These are phyloP conservation scores for Podarcis cretensis DNA, from an alignment of 2,113 vertebrate genomes.

Conservation along the genomic window DNA sequence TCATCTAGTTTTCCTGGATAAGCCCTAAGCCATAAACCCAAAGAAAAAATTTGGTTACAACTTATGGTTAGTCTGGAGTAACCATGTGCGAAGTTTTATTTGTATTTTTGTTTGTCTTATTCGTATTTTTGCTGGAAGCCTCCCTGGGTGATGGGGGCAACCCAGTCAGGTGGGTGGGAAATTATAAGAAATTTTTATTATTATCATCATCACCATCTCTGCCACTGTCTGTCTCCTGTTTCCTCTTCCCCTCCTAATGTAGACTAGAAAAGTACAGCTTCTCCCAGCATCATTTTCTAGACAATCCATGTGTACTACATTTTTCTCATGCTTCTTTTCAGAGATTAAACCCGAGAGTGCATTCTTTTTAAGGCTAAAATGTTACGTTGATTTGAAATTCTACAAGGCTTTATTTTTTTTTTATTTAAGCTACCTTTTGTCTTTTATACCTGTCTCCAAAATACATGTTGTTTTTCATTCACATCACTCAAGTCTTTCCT, in stretches of 20 bases:
- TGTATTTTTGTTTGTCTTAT: too few relatives aligned
- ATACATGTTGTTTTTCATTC: constrained; percentile 11
- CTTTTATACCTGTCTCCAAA: constrained; percentile 36
- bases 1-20: too few relatives aligned
- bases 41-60: too few relatives aligned
- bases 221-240: neutral
- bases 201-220: too few relatives aligned
- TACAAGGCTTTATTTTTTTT: neutral
- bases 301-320: neutral
- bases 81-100: neutral
- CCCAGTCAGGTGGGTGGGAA: too few relatives aligned
- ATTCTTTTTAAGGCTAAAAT: neutral
- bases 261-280: neutral
- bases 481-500: constrained; percentile 57
- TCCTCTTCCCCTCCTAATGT: neutral
- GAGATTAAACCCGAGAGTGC: neutral
- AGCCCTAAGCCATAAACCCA: too few relatives aligned
- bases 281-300: neutral
- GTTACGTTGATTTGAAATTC: constrained; percentile 16
- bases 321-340: accelerated
- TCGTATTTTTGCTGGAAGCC: too few relatives aligned
- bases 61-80: too few relatives aligned
- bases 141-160: too few relatives aligned
- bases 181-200: too few relatives aligned
- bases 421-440: constrained; percentile 8